These are phyloP conservation scores for Spea multiplicata DNA, from an alignment of 2,113 vertebrate genomes.

Conservation along the genomic window DNA sequence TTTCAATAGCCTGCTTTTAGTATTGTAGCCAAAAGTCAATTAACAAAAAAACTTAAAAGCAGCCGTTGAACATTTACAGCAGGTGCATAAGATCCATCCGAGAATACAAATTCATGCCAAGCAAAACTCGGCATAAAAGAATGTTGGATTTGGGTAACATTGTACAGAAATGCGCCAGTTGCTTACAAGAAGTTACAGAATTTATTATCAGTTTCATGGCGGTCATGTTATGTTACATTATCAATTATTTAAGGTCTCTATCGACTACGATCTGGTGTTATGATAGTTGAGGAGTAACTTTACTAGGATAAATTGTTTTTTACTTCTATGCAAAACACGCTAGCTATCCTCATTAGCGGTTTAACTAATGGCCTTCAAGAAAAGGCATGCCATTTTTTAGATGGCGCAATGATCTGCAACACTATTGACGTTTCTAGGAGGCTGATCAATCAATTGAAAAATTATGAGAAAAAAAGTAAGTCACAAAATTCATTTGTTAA, in stretches of 20 bases:
- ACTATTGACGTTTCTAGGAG: no score
- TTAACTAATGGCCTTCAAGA: no score
- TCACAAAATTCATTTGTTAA: no score
- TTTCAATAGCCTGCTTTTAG: conserved; percentile 68
- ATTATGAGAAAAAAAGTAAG: no score
- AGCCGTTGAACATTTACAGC: conserved; percentile 51
- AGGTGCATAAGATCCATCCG: conserved; percentile 33
- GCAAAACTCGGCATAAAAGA: conserved; percentile 14
- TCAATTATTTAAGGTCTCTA: not conserved
- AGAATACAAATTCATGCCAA: conserved; percentile 11
- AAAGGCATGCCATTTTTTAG: no score
- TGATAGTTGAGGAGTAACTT: not conserved
- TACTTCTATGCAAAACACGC: no score
- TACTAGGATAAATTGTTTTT: no score
- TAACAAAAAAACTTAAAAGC: conserved; percentile 53
- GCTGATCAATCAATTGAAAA: no score
- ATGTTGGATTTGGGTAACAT: conserved; percentile 3
- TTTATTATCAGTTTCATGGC: not conserved
- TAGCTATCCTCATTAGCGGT: no score
- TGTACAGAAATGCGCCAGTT: not conserved
- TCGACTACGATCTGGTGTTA: not conserved
- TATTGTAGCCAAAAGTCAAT: conserved; percentile 60
- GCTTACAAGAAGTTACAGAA: not conserved
- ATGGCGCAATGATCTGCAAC: no score
- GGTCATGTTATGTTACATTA: not conserved